phyloP scores from a whole-genome alignment of 2,113 vertebrate species.

The Ancistrus triradiatus region DNA sequence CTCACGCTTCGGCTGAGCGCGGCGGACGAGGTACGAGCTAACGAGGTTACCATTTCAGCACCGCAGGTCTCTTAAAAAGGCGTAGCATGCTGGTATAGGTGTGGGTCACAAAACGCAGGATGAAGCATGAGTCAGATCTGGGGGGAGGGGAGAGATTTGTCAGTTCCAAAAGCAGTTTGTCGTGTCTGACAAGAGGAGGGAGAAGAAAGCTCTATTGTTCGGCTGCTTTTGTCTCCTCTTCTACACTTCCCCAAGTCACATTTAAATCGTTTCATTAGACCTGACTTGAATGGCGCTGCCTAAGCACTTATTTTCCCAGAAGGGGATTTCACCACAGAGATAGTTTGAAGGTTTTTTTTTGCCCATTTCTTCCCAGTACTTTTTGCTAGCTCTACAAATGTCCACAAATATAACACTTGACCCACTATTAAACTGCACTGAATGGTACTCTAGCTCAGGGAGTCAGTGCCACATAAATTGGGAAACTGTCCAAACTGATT shows the following conservation, averaged over 20 bases:
- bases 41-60: no score
- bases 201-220: conserved; percentile 45
- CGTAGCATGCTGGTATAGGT: not conserved
- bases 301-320: conserved; percentile 22
- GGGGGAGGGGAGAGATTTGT: conserved; percentile 29
- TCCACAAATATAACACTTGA: not conserved
- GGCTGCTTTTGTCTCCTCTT: conserved; percentile 44
- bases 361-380: not conserved
- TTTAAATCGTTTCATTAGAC: conserved; percentile 55
- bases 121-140: conserved; percentile 30
- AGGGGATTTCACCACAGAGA: not conserved
- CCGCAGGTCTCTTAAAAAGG: not conserved
- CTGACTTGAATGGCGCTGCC: conserved; percentile 38
- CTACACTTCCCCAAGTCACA: conserved; percentile 44
- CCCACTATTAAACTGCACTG: no score
- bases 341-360: not conserved
- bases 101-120: conserved; percentile 16
- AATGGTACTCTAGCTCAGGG: no score
- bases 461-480: no score
- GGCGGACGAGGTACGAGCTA: conserved; percentile 86
- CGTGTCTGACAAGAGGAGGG: conserved; percentile 25
- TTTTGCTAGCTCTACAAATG: not conserved
- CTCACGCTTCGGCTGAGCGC: conserved; percentile 77
- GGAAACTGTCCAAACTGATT: no score
- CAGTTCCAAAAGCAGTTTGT: conserved; percentile 30